Evolutionary conservation across 2,113 vertebrate genomes (phyloP).

Genomic region (Lota lota): DNA sequence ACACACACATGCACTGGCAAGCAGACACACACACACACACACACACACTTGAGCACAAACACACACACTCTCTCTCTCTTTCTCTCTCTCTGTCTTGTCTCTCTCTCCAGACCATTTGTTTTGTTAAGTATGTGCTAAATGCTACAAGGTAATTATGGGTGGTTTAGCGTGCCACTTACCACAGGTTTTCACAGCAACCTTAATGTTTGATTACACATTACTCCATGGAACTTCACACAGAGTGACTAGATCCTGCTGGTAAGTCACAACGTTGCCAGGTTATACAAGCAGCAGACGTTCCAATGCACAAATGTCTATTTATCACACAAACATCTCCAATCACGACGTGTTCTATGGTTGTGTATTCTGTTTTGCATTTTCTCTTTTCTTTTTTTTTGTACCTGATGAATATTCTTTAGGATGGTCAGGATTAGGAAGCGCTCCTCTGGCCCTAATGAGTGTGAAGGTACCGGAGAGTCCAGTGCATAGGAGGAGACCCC

Average conservation of each 20-base stretch:
- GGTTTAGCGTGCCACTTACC: constrained; percentile 39
- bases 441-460: constrained; percentile 22
- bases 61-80: neutral
- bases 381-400: neutral
- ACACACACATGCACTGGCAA: constrained; percentile 1
- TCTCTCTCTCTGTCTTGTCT: too few relatives aligned
- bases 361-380: neutral
- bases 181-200: constrained; percentile 47
- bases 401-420: neutral
- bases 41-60: constrained; percentile 26
- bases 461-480: constrained; percentile 58
- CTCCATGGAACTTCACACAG: constrained; percentile 59
- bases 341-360: neutral
- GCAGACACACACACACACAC: constrained; percentile 6
- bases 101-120: constrained; percentile 77
- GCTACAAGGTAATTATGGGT: constrained; percentile 77
- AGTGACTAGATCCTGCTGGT: too few relatives aligned
- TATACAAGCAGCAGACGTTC: too few relatives aligned
- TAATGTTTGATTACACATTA: constrained; percentile 22
- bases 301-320: neutral
- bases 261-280: too few relatives aligned
- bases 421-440: constrained; percentile 21
- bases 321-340: neutral
- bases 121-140: constrained; percentile 81
- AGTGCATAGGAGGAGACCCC: constrained; percentile 30